A percentile compares a stretch with the other conserved stretches of the same genome.
Conservation (phyloP, 2,888 invertebrate genomes). For the Cryptocheilus praepositus region DNA sequence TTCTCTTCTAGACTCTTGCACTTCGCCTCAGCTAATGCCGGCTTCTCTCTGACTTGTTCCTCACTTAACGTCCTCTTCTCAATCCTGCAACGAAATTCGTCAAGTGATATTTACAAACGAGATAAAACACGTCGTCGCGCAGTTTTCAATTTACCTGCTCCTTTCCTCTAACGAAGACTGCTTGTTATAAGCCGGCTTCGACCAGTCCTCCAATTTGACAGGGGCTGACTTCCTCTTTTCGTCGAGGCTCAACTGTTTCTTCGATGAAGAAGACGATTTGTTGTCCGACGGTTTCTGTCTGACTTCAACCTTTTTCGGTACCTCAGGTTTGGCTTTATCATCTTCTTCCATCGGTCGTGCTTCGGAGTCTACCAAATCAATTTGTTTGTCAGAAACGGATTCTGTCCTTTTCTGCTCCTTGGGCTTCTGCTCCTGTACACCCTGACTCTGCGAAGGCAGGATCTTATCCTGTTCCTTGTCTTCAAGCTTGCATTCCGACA, state of each 20-base stretch:
- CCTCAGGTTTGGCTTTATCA: slow-evolving; percentile 44
- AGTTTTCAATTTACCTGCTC: slow-evolving; percentile 49
- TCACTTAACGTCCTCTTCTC: slow-evolving; percentile 40
- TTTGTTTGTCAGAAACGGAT: slow-evolving; percentile 34
- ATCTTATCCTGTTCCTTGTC: slow-evolving; percentile 36
- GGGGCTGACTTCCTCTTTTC: slow-evolving; percentile 71
- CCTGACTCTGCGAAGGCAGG: slow-evolving; percentile 39
- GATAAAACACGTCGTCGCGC: not conserved
- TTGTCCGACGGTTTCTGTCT: slow-evolving; percentile 60
- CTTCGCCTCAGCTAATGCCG: slow-evolving; percentile 35
- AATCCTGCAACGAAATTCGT: not conserved
- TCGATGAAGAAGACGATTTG: slow-evolving; percentile 38
- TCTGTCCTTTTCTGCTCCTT: slow-evolving; percentile 46
- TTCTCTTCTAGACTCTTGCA: slow-evolving; percentile 68
- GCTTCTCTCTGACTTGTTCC: slow-evolving; percentile 34
- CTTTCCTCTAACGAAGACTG: slow-evolving; percentile 67
- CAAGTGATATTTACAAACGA: not conserved
- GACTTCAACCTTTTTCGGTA: slow-evolving; percentile 48
- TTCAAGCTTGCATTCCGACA: slow-evolving; percentile 42
- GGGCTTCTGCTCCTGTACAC: slow-evolving; percentile 29
- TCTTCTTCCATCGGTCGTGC: slow-evolving; percentile 35
- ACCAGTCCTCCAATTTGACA: slow-evolving; percentile 64
- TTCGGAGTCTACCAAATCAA: slow-evolving; percentile 30
- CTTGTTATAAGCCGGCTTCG: slow-evolving; percentile 59
- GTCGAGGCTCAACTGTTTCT: slow-evolving; percentile 56